These are phyloP conservation scores for Lapara coniferarum DNA, from an alignment of 2,888 invertebrate species.

Conservation along the genomic window DNA sequence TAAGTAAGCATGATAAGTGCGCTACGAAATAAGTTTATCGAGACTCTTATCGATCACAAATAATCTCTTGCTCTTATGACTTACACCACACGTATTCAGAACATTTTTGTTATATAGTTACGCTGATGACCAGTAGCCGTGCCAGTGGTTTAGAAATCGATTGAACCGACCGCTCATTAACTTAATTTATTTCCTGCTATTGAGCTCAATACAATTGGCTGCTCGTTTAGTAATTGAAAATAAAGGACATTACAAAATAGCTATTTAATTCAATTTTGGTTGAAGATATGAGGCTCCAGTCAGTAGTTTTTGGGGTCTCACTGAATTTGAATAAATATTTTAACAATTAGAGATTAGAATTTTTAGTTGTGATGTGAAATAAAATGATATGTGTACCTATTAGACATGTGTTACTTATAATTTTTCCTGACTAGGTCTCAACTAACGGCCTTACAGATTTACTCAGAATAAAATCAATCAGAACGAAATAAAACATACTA, in stretches of 20 bases:
- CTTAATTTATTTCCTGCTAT: slow-evolving; percentile 67
- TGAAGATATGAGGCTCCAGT: not conserved
- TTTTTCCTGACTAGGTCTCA: too few species aligned
- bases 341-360: too few species aligned
- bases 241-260: slow-evolving; percentile 29
- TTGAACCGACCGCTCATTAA: slow-evolving; percentile 56
- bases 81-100: slow-evolving; percentile 46
- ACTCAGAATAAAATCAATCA: too few species aligned
- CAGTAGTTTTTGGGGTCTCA: not conserved
- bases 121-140: slow-evolving; percentile 61
- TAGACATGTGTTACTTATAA: too few species aligned
- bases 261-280: slow-evolving; percentile 10
- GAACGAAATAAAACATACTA: too few species aligned
- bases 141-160: slow-evolving; percentile 76
- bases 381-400: too few species aligned
- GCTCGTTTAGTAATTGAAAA: slow-evolving; percentile 49
- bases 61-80: slow-evolving; percentile 29
- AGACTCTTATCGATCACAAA: too few species aligned
- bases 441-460: too few species aligned
- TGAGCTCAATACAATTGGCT: slow-evolving; percentile 52
- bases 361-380: too few species aligned
- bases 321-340: not conserved
- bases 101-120: slow-evolving; percentile 61
- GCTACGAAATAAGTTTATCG: too few species aligned
- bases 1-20: too few species aligned